phyloP scores from a whole-genome alignment of 2,113 vertebrate species.

The Thomomys bottae region DNA sequence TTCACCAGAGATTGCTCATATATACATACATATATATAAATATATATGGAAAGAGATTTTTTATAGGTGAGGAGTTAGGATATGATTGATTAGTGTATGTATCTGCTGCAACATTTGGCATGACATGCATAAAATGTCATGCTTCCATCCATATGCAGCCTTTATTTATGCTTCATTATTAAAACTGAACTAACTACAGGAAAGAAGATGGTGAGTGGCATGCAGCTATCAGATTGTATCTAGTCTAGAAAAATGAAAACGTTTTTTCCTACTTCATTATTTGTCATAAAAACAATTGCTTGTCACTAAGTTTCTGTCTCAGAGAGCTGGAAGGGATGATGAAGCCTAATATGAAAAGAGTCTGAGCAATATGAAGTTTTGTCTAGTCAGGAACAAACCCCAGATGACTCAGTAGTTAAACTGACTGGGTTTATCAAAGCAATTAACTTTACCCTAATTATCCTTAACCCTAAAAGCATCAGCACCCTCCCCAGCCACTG shows the following conservation, averaged over 20 bases:
- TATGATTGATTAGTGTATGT: background rate
- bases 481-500: background rate
- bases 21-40: too few species aligned
- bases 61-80: constrained; percentile 63
- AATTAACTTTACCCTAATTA: constrained; percentile 28
- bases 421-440: constrained; percentile 21
- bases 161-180: background rate
- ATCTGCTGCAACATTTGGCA: background rate
- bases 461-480: background rate
- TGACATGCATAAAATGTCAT: constrained; percentile 34
- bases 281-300: constrained; percentile 23
- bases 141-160: background rate
- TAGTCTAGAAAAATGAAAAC: background rate
- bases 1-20: background rate
- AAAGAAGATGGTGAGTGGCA: background rate
- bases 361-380: background rate
- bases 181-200: constrained; percentile 2
- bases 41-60: background rate
- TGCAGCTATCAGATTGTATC: constrained; percentile 7
- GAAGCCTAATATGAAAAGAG: background rate
- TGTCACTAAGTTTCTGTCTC: constrained; percentile 37
- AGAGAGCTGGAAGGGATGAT: background rate
- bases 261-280: constrained; percentile 1
- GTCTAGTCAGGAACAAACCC: background rate
- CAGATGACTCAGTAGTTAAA: constrained; percentile 24